Conservation (phyloP, 2,113 vertebrate genomes). For the Melanerpes formicivorus region DNA sequence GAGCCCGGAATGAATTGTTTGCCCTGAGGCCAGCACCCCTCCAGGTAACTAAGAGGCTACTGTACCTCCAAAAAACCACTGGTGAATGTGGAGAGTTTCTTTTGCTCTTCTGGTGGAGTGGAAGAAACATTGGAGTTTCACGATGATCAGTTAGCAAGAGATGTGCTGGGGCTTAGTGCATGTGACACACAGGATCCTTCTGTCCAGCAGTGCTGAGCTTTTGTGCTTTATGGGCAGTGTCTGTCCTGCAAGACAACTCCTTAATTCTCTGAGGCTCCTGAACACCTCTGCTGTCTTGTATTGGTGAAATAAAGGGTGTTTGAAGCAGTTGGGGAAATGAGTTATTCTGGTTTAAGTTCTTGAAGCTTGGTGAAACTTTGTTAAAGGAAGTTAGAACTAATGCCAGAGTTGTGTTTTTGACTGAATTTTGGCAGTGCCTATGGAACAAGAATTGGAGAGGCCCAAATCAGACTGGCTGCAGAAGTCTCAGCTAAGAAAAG, state of each 20-base stretch:
- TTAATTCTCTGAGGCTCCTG: background rate
- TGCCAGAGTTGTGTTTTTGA: background rate
- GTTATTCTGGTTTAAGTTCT: background rate
- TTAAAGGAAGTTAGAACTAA: background rate
- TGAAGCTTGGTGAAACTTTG: background rate
- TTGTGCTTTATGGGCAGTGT: background rate
- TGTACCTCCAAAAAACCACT: background rate
- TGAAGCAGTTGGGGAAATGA: background rate
- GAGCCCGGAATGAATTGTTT: constrained; percentile 95
- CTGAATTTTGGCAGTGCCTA: background rate
- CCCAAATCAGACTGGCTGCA: background rate
- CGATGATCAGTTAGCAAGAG: background rate
- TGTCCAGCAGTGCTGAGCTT: background rate
- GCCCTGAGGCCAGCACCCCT: constrained; percentile 93
- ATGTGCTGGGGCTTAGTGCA: background rate
- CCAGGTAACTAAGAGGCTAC: constrained; percentile 79
- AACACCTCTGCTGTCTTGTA: background rate
- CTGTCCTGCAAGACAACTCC: background rate
- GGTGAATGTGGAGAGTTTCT: background rate
- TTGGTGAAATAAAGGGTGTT: background rate
- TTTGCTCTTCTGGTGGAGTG: background rate
- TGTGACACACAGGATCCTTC: background rate
- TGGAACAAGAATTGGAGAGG: background rate
- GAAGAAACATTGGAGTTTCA: background rate
- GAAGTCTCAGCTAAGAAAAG: background rate